Evolutionary conservation across 2,797 vertebrate genomes (phyloP), one percentile per base, ranked within the genome.

Genomic region (Lepus townsendii): DNA sequence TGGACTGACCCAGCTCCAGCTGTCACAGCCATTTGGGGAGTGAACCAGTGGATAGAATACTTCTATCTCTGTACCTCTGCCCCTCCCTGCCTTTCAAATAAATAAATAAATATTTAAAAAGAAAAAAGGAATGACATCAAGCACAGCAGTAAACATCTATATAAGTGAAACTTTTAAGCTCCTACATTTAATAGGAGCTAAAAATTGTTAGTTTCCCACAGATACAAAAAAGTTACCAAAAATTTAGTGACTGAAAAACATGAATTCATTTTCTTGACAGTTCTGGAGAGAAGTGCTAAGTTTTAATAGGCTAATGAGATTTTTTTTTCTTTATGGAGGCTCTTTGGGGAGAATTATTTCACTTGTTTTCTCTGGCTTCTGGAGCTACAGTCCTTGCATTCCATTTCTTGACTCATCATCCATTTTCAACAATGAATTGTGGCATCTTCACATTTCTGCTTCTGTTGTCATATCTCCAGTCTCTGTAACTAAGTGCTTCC

Each of bases 121-220:
- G 42, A 47, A 47, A 47, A 79, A 86, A 32, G 83, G 47, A 75
- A 38, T 24, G 20, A 73, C 57, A 78, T 94, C 26, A 89, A 91
- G n/a, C 14, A 63, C 3, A 85, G 8, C 22, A 62, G 32, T 88
- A 72, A 80, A 78, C 26, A 35, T 30, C 5, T 42, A 63, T 0
- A 2, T 32, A 65, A 38, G 1, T 47, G 30, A 73, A 86, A 73
- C 9, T n/a, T 38, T 73, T 72, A 68, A 69, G 9, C 3, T 88
- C 30, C 50, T 47, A 12, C 57, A 30, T 24, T 47, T 24, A 24
- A 20, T n/a, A 32, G 32, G 27, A 24, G n/a, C 3, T 60, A 11
- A 38, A 17, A 60, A 66, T 12, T 71, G 30, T 78, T 52, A 50
- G 8, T 66, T 66, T 82, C 19, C 9, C 76, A 2, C 38, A 38